Conservation (phyloP, 2,797 vertebrate species). For the Morelia viridis region DNA sequence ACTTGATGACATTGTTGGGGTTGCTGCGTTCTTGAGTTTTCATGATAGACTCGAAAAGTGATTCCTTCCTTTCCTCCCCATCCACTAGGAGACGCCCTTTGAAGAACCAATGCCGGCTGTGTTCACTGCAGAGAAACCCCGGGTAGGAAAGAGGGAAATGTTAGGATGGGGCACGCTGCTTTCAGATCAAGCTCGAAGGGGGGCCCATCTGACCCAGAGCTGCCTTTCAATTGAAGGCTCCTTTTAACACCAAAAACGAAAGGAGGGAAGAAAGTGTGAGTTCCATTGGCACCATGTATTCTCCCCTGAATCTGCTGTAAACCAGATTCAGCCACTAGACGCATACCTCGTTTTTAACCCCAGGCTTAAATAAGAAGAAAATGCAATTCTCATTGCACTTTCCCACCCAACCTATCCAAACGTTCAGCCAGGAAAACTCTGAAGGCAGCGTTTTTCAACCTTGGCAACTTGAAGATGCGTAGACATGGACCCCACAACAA, state of each 20-base stretch:
- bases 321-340: too few relatives aligned
- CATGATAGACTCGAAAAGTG: constrained; percentile 89
- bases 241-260: not conserved
- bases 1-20: constrained; percentile 92
- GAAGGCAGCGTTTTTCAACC: not conserved
- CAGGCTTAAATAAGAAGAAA: too few relatives aligned
- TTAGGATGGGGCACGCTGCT: not conserved
- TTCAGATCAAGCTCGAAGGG: not conserved
- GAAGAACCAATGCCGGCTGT: constrained; percentile 97
- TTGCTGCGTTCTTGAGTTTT: constrained; percentile 87
- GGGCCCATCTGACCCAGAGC: too few relatives aligned
- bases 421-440: too few relatives aligned
- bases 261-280: fast-evolving
- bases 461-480: not conserved
- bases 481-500: not conserved
- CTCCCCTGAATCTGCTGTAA: too few relatives aligned
- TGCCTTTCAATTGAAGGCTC: too few relatives aligned
- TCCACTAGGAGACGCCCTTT: constrained; percentile 84
- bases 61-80: constrained; percentile 76
- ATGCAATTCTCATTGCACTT: not conserved
- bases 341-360: too few relatives aligned
- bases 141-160: not conserved
- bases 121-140: constrained; percentile 76
- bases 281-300: not conserved
- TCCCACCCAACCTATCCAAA: too few relatives aligned